A percentile compares a stretch with the other conserved stretches of the same genome.
Conservation (phyloP, 2,797 vertebrate genomes). For the Pelobates cultripes region DNA sequence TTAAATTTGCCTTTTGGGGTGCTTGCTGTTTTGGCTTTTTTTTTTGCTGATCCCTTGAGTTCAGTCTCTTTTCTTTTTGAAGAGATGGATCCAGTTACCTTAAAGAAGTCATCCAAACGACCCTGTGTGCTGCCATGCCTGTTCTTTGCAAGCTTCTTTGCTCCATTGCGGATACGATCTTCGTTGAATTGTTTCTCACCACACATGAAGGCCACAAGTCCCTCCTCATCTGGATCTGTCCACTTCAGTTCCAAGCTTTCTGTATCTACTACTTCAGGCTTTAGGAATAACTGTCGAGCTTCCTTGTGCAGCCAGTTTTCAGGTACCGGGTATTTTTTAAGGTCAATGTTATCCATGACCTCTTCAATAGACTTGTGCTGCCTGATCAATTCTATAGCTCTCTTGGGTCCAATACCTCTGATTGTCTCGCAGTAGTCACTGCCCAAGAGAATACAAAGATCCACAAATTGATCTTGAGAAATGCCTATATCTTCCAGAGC, state of each 20-base stretch:
- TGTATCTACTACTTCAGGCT: slow-evolving; percentile 87
- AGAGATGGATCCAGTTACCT: slow-evolving; percentile 90
- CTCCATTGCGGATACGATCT: slow-evolving; percentile 88
- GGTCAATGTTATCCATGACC: slow-evolving; percentile 88
- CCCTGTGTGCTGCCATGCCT: slow-evolving; percentile 94
- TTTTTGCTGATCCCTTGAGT: slow-evolving; percentile 84
- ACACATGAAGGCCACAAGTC: slow-evolving; percentile 87
- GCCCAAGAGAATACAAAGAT: slow-evolving; percentile 94
- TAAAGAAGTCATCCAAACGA: slow-evolving; percentile 93
- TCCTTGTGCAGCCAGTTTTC: slow-evolving; percentile 93
- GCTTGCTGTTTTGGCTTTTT: slow-evolving; percentile 82
- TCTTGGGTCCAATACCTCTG: slow-evolving; percentile 93
- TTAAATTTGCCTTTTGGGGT: slow-evolving; percentile 75
- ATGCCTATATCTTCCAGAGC: slow-evolving; percentile 85
- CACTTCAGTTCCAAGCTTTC: slow-evolving; percentile 85
- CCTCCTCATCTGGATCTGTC: slow-evolving; percentile 86
- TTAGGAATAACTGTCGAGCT: slow-evolving; percentile 86
- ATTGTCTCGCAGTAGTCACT: slow-evolving; percentile 97
- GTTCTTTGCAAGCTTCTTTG: slow-evolving; percentile 87
- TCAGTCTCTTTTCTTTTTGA: slow-evolving; percentile 90
- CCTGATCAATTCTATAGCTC: slow-evolving; percentile 90
- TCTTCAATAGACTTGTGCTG: slow-evolving; percentile 91
- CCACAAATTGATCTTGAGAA: slow-evolving; percentile 89
- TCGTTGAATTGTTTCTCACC: slow-evolving; percentile 95
- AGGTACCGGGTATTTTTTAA: slow-evolving; percentile 84